Conservation (phyloP, 2,113 vertebrate species). For the Prunella fulvescens region DNA sequence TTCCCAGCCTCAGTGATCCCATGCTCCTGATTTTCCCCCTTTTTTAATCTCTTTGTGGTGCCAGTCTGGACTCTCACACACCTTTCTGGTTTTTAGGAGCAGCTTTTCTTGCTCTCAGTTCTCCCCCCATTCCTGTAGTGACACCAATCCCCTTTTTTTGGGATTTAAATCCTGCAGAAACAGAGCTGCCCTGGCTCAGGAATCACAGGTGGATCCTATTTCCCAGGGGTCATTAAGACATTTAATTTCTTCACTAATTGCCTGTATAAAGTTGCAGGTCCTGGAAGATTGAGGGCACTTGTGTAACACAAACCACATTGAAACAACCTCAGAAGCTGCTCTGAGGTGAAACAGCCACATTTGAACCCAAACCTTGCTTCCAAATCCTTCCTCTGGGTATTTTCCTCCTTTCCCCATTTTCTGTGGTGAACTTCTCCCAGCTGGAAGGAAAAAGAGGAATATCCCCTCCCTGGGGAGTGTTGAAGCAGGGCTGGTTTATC, state of each 20-base stretch:
- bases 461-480: not conserved
- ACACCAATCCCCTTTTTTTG: not conserved
- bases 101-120: fast-evolving
- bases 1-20: not conserved
- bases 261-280: not conserved
- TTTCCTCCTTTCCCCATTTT: not conserved
- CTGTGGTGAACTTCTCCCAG: not conserved
- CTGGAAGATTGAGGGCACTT: not conserved
- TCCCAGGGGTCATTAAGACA: not conserved
- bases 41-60: not conserved
- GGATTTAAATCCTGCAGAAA: not conserved
- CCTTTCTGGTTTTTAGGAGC: not conserved
- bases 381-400: not conserved
- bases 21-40: not conserved
- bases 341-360: not conserved
- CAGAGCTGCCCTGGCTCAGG: not conserved
- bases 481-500: not conserved
- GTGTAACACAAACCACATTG: not conserved
- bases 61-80: fast-evolving
- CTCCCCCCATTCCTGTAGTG: not conserved
- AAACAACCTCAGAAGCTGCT: not conserved
- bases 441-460: not conserved
- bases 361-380: not conserved
- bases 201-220: not conserved
- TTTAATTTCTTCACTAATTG: not conserved